Evolutionary conservation across 2,888 invertebrate genomes (phyloP).

Genomic region (Chrysolina oricalcia): DNA sequence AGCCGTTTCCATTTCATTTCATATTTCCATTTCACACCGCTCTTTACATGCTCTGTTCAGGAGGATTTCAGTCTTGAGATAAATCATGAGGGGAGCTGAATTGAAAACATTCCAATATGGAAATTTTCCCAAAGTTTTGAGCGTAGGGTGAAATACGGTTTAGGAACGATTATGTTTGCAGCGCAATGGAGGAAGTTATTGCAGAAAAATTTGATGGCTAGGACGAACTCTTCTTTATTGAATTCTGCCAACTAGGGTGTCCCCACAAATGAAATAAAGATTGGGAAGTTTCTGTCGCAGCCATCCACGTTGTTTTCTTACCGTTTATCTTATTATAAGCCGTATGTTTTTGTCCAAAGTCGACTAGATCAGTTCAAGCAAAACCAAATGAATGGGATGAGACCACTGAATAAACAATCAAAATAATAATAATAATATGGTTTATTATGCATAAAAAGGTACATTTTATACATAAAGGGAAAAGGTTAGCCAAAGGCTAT

Average conservation of each 20-base stretch:
- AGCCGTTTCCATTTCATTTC: background rate
- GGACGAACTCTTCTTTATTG: too few relatives aligned
- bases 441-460: too few relatives aligned
- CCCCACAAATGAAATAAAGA: too few relatives aligned
- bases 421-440: too few relatives aligned
- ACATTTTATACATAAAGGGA: too few relatives aligned
- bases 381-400: too few relatives aligned
- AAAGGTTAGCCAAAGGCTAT: too few relatives aligned
- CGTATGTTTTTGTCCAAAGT: background rate
- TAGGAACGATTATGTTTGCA: background rate
- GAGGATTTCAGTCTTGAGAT: background rate
- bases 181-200: background rate
- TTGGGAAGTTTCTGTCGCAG: too few relatives aligned
- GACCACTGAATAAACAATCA: too few relatives aligned
- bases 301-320: too few relatives aligned
- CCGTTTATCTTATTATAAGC: too few relatives aligned
- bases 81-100: slow-evolving; percentile 1
- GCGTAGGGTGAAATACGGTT: slow-evolving; percentile 6
- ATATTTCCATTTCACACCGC: slow-evolving; percentile 10
- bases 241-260: background rate
- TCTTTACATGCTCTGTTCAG: background rate
- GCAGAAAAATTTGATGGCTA: background rate
- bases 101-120: slow-evolving; percentile 4
- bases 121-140: background rate
- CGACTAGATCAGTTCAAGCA: background rate